Evolutionary conservation across 1,140 invertebrate genomes (phyloP).

Genomic region (Teleopsis dalmanni): DNA sequence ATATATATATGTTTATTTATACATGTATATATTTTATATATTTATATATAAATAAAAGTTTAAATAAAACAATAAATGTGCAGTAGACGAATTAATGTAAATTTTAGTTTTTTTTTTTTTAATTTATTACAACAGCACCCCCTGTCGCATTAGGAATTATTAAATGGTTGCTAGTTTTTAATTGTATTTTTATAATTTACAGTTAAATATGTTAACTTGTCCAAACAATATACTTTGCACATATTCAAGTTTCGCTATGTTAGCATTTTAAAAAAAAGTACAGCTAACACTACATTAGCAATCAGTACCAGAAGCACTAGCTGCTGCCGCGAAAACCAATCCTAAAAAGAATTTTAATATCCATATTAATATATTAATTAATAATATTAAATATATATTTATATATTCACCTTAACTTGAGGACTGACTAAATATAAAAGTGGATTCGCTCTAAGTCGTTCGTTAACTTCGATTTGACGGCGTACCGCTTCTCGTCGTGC

Average conservation of each 20-base stretch:
- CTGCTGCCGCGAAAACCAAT: slow-evolving; percentile 96
- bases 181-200: no score
- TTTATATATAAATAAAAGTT: no score
- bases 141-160: no score
- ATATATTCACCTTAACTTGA: slow-evolving; percentile 80
- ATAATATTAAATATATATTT: background rate
- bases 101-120: no score
- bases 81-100: no score
- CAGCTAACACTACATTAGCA: slow-evolving; percentile 91
- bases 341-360: slow-evolving; percentile 51
- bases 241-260: slow-evolving; percentile 58
- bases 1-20: no score
- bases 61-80: no score
- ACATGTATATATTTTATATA: no score
- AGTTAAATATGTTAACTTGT: no score
- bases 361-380: background rate
- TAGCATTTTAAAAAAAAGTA: slow-evolving; percentile 94
- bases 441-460: slow-evolving; percentile 87
- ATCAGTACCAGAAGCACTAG: slow-evolving; percentile 91
- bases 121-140: no score
- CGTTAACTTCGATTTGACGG: slow-evolving; percentile 82
- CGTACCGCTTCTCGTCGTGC: slow-evolving; percentile 88
- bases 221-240: no score
- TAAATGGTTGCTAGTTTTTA: no score
- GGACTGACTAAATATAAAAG: slow-evolving; percentile 92